phyloP scores from a whole-genome alignment of 2,888 invertebrate species.

The Yponomeuta plumbellus region DNA sequence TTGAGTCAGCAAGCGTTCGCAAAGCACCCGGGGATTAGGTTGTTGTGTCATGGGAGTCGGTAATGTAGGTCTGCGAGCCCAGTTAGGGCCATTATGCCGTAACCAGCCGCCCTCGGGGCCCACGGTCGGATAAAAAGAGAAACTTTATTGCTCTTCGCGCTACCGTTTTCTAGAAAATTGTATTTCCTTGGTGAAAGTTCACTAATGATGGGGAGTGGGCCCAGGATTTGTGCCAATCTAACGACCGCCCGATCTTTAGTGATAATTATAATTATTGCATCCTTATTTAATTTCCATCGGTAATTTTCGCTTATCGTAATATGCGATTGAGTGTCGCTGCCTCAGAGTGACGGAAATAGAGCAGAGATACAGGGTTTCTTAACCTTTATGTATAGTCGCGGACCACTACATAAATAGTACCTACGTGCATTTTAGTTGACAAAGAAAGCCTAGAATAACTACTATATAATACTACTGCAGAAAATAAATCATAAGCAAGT shows the following conservation, averaged over 20 bases:
- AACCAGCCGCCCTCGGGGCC: slow-evolving; percentile 50
- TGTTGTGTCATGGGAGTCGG: slow-evolving; percentile 28
- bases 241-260: slow-evolving; percentile 30
- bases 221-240: slow-evolving; percentile 53
- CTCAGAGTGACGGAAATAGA: too few species aligned
- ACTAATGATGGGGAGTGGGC: slow-evolving; percentile 52
- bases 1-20: background rate
- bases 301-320: background rate
- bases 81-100: slow-evolving; percentile 57
- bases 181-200: slow-evolving; percentile 71
- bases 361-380: too few species aligned
- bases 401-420: too few species aligned
- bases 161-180: slow-evolving; percentile 75
- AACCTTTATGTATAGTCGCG: too few species aligned
- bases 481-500: too few species aligned
- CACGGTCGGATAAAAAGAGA: slow-evolving; percentile 67
- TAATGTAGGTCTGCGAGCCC: slow-evolving; percentile 53
- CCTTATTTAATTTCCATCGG: background rate
- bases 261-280: slow-evolving; percentile 1
- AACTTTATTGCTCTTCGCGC: slow-evolving; percentile 59
- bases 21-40: background rate
- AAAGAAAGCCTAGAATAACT: too few species aligned
- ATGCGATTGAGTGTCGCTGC: too few species aligned
- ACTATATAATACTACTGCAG: too few species aligned
- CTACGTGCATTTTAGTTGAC: too few species aligned